Base-by-base conservation (phyloP, 2,888 invertebrate species). In the Leptogaster cylindrica region DNA sequence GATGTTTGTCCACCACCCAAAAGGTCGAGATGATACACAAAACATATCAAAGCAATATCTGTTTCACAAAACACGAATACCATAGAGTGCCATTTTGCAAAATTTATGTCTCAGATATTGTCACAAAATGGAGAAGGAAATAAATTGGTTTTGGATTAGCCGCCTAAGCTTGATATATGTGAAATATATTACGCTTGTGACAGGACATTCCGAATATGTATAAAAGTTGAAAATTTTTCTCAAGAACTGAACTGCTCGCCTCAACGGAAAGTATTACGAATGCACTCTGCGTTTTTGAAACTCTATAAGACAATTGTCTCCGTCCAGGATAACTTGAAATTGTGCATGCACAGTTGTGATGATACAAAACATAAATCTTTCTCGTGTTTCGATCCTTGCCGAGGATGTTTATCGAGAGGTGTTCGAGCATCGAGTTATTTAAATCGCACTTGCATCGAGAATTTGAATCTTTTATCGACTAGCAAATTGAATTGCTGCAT, bases 81-180 rank as follows among this genome's bases (percentile, higher is more conserved):
- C 61, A 66, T 65, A 58, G 67, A 69, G 69, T 69, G 67, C 51
- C 67, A 69, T 69, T 69, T 69, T 69, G 69, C 67, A 69, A 69
- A 69, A 69, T 69, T 69, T 69, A 69, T 69, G 69, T 69, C 48
- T 50, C 12, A 48, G 69, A 69, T 69, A 69, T 69, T 69, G 69
- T 69, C 69, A 69, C 69, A 69, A 69, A n/a, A 55, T 58, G 69
- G 65, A 69, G 67, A 67, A 69, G 50, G 67, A 67, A 67, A 69
- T 69, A 69, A 69, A 69, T 69, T 69, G 69, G 67, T 69, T 69
- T 69, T 69, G 69, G 69, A 69, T 69, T 69, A 69, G 69, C 65
- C 44, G 67, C 67, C 58, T 69, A 69, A 69, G 69, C 69, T 23
- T 69, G 69, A 69, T 69, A 69, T 69, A 69, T 69, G 67, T 69